These are phyloP conservation scores for Phaenicophaeus curvirostris DNA, from an alignment of 2,797 vertebrate species.

Conservation along the genomic window DNA sequence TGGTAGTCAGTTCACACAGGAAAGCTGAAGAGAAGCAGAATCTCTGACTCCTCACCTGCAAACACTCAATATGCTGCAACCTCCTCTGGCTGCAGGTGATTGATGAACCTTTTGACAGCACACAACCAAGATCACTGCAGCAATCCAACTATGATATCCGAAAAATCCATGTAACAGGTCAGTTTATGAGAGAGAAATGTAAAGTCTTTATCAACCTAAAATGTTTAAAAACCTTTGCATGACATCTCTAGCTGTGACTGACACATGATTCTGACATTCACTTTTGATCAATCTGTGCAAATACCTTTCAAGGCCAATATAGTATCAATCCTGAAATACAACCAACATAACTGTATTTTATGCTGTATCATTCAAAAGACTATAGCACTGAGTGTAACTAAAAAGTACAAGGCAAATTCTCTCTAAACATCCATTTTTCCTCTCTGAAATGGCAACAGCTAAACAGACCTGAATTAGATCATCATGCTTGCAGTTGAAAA, in stretches of 20 bases:
- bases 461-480: neutral
- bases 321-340: neutral
- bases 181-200: neutral
- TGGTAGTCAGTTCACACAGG: neutral
- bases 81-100: conserved; percentile 21
- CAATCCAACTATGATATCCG: neutral
- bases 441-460: neutral
- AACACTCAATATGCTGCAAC: neutral
- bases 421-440: neutral
- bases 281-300: conserved; percentile 19
- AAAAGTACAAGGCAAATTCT: neutral
- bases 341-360: neutral
- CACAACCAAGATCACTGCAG: neutral
- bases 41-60: neutral
- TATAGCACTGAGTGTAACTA: neutral
- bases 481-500: neutral
- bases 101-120: conserved; percentile 21
- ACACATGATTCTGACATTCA: conserved; percentile 17
- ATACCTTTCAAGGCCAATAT: conserved; percentile 11
- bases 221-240: conserved; percentile 31
- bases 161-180: conserved; percentile 27
- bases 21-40: neutral
- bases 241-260: conserved; percentile 16
- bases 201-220: conserved; percentile 24
- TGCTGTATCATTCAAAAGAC: neutral